phyloP scores from a whole-genome alignment of 1,140 invertebrate species.

The Meloidogyne exigua region DNA sequence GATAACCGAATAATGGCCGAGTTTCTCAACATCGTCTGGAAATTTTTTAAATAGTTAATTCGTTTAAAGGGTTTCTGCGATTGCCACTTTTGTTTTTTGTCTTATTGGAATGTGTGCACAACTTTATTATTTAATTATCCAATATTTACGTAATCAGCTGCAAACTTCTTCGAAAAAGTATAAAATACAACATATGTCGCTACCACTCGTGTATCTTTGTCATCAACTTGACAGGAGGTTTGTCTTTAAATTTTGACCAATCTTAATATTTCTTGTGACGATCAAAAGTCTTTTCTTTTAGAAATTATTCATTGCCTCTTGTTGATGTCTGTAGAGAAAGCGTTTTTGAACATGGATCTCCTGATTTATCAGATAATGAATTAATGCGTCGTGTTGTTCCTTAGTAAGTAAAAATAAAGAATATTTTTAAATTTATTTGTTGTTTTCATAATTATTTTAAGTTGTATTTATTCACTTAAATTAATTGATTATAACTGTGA shows the following conservation, averaged over 20 bases:
- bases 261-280: too few relatives aligned
- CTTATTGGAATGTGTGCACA: conserved; percentile 26
- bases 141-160: conserved; percentile 26
- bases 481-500: conserved; percentile 30
- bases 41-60: background rate
- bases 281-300: background rate
- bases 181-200: conserved; percentile 15
- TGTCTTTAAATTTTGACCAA: background rate
- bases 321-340: conserved; percentile 8
- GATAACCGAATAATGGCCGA: too few relatives aligned
- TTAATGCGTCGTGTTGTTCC: conserved; percentile 22
- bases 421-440: background rate
- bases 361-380: conserved; percentile 5
- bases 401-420: background rate
- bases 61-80: background rate
- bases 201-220: conserved; percentile 35
- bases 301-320: conserved; percentile 5
- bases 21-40: too few relatives aligned
- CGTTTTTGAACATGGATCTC: conserved; percentile 7
- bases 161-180: conserved; percentile 24
- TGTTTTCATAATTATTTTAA: conserved; percentile 3
- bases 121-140: conserved; percentile 26
- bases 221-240: conserved; percentile 17
- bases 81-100: background rate
- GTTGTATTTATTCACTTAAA: conserved; percentile 25